phyloP scores from a whole-genome alignment of 2,113 vertebrate species.

The Chlamydotis undulata region DNA sequence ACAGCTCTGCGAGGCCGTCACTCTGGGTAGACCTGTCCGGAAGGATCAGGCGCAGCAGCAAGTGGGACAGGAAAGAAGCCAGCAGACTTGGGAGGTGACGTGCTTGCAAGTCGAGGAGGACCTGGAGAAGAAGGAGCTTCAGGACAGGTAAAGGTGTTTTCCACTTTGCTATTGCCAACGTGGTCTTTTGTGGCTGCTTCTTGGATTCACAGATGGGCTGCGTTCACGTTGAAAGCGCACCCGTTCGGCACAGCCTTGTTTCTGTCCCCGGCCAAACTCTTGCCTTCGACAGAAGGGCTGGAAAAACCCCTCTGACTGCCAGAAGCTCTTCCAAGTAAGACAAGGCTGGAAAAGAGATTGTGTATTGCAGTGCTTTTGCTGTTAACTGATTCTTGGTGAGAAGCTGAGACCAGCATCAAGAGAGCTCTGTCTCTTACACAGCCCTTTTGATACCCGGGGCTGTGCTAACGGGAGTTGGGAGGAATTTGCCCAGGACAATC shows the following conservation, averaged over 20 bases:
- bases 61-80: constrained; percentile 54
- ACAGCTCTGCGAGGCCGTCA: constrained; percentile 9
- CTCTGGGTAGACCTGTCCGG: background rate
- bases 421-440: background rate
- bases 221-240: background rate
- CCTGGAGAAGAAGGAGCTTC: constrained; percentile 44
- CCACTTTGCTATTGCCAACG: background rate
- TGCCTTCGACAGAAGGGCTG: background rate
- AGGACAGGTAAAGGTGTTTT: constrained; percentile 67
- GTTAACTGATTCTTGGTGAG: background rate
- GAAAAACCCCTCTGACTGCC: background rate
- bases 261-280: background rate
- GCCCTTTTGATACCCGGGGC: background rate
- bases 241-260: background rate
- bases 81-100: constrained; percentile 33
- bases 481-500: background rate
- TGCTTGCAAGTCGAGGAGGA: constrained; percentile 61
- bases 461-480: background rate
- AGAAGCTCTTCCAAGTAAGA: background rate
- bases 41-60: constrained; percentile 49
- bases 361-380: background rate
- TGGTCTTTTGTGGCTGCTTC: background rate
- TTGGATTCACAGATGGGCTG: background rate
- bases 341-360: background rate
- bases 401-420: background rate